phyloP scores from a whole-genome alignment of 1,140 invertebrate genomes.

The Adoxophyes honmai region DNA sequence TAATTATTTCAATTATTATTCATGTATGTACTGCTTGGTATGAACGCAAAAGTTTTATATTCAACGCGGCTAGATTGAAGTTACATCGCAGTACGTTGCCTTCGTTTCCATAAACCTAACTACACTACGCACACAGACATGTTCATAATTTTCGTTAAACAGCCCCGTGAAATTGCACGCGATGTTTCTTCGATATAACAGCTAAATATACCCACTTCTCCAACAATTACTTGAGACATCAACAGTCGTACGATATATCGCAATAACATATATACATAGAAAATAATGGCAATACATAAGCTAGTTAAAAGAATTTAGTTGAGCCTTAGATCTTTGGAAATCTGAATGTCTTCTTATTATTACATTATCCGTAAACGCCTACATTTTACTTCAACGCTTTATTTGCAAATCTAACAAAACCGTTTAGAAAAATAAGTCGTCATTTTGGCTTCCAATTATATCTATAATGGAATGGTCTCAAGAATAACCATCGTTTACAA shows the following conservation, averaged over 20 bases:
- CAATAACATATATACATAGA: constrained; percentile 38
- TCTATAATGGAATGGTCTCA: constrained; percentile 73
- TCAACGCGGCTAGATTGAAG: constrained; percentile 7
- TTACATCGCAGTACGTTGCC: constrained; percentile 7
- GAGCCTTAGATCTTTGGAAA: constrained; percentile 74
- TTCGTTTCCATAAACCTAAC: constrained; percentile 11
- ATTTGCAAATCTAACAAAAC: constrained; percentile 74
- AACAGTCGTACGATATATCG: constrained; percentile 8
- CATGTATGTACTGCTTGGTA: constrained; percentile 3
- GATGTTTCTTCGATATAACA: constrained; percentile 15
- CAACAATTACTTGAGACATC: constrained; percentile 12
- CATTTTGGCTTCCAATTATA: constrained; percentile 72
- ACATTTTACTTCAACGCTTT: constrained; percentile 62
- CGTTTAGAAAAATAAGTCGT: constrained; percentile 75
- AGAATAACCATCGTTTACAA: constrained; percentile 56
- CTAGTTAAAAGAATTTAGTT: constrained; percentile 68
- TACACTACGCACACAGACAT: constrained; percentile 31
- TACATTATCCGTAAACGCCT: constrained; percentile 67
- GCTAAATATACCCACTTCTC: constrained; percentile 2
- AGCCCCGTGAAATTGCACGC: neutral
- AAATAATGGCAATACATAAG: constrained; percentile 45
- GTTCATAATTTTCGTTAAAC: constrained; percentile 35
- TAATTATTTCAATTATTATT: constrained; percentile 27
- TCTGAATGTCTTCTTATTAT: constrained; percentile 62
- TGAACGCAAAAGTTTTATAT: constrained; percentile 4